Evolutionary conservation across 1,140 invertebrate species (phyloP).

Genomic region (Drosophila bifasciata): DNA sequence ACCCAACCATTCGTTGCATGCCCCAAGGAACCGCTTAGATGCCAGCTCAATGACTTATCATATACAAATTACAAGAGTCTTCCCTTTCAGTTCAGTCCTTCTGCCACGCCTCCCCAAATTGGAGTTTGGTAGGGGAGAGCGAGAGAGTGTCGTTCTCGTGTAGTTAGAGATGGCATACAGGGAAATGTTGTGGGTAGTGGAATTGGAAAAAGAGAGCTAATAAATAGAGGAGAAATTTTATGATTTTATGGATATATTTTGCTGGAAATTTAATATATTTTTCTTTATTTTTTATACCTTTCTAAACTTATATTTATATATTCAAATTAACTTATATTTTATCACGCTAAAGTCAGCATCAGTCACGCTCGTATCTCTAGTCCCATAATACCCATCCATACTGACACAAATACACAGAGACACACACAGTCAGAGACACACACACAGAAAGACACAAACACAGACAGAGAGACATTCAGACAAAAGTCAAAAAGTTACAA

Average conservation of each 20-base stretch:
- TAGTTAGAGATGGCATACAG: slow-evolving; percentile 15
- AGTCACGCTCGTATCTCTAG: slow-evolving; percentile 1
- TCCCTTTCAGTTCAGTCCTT: slow-evolving; percentile 15
- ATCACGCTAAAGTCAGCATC: not conserved
- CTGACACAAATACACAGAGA: slow-evolving; percentile 8
- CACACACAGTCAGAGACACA: slow-evolving; percentile 2
- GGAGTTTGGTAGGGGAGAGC: no score
- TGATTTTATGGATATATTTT: no score
- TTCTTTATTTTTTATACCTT: no score
- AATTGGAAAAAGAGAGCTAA: no score
- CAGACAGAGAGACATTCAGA: slow-evolving; percentile 5
- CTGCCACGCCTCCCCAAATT: slow-evolving; percentile 19
- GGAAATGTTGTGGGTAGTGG: not conserved
- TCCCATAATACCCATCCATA: not conserved
- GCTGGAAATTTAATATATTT: no score
- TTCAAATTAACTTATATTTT: not conserved
- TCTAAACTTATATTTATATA: no score
- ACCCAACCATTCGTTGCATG: not conserved
- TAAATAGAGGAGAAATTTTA: no score
- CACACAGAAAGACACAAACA: not conserved
- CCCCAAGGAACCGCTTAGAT: slow-evolving; percentile 7
- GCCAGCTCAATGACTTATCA: slow-evolving; percentile 75
- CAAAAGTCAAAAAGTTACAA: slow-evolving; percentile 76
- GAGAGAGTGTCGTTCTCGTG: not conserved
- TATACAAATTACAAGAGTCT: slow-evolving; percentile 69